phyloP scores from a whole-genome alignment of 92 coral and sea anemone genomes.

The Phenganax stokvisi region DNA sequence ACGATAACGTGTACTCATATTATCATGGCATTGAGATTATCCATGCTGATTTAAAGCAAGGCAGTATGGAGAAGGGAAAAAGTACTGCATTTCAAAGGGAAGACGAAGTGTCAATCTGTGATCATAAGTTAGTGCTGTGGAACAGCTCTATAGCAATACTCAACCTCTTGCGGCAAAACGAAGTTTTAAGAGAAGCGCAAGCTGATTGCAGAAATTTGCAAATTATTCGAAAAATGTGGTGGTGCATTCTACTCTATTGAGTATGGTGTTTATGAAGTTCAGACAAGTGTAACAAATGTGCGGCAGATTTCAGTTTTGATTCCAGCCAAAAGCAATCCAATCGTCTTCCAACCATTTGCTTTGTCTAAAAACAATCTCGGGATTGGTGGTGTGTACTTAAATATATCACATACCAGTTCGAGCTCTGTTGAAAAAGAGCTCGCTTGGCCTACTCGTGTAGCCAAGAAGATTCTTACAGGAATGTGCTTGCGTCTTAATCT shows the following conservation, averaged over 20 bases:
- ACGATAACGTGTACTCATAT: not conserved
- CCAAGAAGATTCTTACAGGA: slow-evolving; percentile 16
- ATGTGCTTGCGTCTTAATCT: slow-evolving; percentile 25
- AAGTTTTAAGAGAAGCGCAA: not conserved
- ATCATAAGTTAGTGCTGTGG: slow-evolving; percentile 9
- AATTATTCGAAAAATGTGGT: not conserved
- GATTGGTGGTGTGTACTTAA: slow-evolving; percentile 26
- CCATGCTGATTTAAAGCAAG: not conserved
- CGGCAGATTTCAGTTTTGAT: slow-evolving; percentile 10
- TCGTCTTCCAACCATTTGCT: slow-evolving; percentile 18
- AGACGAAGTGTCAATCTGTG: slow-evolving; percentile 1
- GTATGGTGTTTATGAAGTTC: not conserved
- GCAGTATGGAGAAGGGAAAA: not conserved
- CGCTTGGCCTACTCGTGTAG: not conserved
- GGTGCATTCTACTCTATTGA: not conserved
- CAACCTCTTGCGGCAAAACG: slow-evolving; percentile 6
- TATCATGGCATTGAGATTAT: slow-evolving; percentile 19
- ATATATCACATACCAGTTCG: not conserved
- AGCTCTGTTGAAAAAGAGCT: not conserved
- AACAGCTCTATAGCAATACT: not conserved
- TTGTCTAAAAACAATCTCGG: slow-evolving; percentile 4
- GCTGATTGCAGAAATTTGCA: not conserved
- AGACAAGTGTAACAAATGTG: not conserved
- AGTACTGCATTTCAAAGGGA: not conserved
- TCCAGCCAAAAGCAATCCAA: not conserved